Evolutionary conservation across 2,797 vertebrate genomes (phyloP).

Genomic region (Trichosurus vulpecula): DNA sequence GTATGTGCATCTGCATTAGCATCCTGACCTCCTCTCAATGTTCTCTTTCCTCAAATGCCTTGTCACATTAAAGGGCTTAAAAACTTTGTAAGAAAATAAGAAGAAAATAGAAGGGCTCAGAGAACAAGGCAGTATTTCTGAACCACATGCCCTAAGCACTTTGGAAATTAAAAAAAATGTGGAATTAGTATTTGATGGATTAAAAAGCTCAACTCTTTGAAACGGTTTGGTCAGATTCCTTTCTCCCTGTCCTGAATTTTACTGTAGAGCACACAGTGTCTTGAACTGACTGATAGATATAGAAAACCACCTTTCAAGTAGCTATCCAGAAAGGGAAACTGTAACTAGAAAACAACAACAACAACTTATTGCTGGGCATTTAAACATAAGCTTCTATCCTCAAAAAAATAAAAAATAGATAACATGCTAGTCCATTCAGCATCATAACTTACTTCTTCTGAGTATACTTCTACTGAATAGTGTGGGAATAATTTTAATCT

Average conservation of each 20-base stretch:
- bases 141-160: not conserved
- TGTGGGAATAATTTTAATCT: not conserved
- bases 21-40: not conserved
- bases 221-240: not conserved
- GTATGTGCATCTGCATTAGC: not conserved
- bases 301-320: not conserved
- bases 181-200: constrained; percentile 11
- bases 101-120: constrained; percentile 11
- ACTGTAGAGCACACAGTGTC: not conserved
- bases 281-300: not conserved
- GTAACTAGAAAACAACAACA: not conserved
- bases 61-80: not conserved
- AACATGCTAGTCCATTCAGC: not conserved
- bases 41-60: constrained; percentile 7
- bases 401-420: not conserved
- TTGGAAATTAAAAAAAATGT: not conserved
- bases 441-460: not conserved
- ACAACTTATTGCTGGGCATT: not conserved
- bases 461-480: not conserved
- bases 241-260: not conserved
- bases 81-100: not conserved
- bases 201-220: constrained; percentile 11
- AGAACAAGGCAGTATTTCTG: not conserved
- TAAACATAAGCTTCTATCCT: not conserved
- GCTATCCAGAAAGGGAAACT: not conserved